These are phyloP conservation scores for Coremacera marginata DNA, from an alignment of 2,888 invertebrate genomes.

Conservation along the genomic window DNA sequence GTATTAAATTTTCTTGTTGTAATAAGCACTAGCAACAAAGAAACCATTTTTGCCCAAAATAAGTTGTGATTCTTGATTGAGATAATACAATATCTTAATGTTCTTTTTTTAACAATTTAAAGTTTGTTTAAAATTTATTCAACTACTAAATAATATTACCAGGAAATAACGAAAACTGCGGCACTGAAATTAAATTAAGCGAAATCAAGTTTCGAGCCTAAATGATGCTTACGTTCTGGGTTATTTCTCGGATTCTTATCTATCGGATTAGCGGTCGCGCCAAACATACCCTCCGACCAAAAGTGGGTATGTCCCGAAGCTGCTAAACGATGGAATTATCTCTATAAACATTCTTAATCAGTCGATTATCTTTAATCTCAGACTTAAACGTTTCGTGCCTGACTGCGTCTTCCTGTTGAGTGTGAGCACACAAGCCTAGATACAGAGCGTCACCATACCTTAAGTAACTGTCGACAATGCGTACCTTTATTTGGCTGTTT, in stretches of 20 bases:
- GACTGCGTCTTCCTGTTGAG: background rate
- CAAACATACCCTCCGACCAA: constrained; percentile 40
- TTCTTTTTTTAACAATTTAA: too few relatives aligned
- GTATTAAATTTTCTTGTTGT: too few relatives aligned
- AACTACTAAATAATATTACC: too few relatives aligned
- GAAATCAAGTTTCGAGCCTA: background rate
- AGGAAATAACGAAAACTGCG: too few relatives aligned
- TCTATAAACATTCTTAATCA: constrained; percentile 63
- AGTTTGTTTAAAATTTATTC: too few relatives aligned
- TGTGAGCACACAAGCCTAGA: background rate
- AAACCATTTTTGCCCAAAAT: too few relatives aligned
- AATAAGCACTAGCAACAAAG: too few relatives aligned
- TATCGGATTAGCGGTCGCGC: background rate
- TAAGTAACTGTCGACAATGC: background rate
- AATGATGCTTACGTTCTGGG: background rate
- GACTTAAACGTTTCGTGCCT: background rate
- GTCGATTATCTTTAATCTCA: constrained; percentile 55
- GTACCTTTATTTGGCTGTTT: background rate
- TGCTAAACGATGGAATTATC: constrained; percentile 66
- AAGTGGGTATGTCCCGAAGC: constrained; percentile 64
- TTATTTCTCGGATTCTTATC: constrained; percentile 14
- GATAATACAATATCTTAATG: too few relatives aligned
- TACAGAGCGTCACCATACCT: background rate
- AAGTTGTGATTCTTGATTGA: too few relatives aligned
- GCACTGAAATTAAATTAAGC: too few relatives aligned